These are phyloP conservation scores for Eurystomus glaucurus DNA, from an alignment of 2,797 vertebrate genomes.

Conservation along the genomic window DNA sequence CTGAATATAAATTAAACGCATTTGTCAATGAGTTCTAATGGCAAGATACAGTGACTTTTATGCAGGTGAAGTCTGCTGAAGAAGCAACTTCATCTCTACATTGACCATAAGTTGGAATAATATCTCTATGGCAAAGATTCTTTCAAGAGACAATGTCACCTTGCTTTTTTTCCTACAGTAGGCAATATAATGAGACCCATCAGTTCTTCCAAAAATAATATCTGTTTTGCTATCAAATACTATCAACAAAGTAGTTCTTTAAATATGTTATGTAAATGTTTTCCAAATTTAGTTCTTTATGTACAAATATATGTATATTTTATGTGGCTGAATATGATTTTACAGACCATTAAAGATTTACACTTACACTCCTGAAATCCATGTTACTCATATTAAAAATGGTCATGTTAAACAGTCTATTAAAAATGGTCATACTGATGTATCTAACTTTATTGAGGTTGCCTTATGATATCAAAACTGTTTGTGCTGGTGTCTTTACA, in stretches of 20 bases:
- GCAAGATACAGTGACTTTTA: background rate
- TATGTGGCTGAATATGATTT: background rate
- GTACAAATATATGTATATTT: background rate
- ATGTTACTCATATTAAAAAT: background rate
- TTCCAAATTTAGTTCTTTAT: background rate
- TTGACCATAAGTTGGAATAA: background rate
- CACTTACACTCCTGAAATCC: background rate
- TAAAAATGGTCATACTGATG: slow-evolving; percentile 28
- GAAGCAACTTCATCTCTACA: background rate
- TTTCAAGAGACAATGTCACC: background rate
- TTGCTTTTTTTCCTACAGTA: background rate
- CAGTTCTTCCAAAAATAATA: background rate
- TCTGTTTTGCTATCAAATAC: background rate
- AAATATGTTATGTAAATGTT: background rate
- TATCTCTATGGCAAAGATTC: background rate
- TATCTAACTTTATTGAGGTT: slow-evolving; percentile 30
- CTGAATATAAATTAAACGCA: slow-evolving; percentile 46
- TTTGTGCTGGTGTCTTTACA: slow-evolving; percentile 44
- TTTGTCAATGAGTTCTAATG: slow-evolving; percentile 27
- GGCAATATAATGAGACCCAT: background rate
- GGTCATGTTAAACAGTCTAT: background rate
- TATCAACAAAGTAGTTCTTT: background rate
- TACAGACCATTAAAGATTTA: background rate
- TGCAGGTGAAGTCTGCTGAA: background rate
- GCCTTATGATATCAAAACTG: slow-evolving; percentile 28